Evolutionary conservation across 2,113 vertebrate genomes (phyloP), one percentile per base, ranked within the genome.

Genomic region (Engystomops pustulosus): DNA sequence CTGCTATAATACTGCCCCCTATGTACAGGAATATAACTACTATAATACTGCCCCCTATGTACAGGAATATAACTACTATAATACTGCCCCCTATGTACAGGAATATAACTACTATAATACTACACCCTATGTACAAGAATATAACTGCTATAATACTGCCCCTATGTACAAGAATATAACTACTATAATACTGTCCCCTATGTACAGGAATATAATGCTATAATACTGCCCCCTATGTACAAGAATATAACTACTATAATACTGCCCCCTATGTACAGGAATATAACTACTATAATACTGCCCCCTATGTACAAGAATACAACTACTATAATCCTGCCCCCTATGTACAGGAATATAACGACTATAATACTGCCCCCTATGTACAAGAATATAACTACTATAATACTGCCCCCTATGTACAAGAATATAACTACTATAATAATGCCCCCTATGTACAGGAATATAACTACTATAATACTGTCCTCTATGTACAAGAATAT

Each of bases 31-130:
- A 55, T 55, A 23, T 55, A 55, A 55, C 53, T 55, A 23, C 53
- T 55, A 55, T 55, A 55, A 55, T 55, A 55, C n/a, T 55, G 53
- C 51, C n/a, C n/a, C n/a, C n/a, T n/a, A n/a, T n/a, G n/a, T n/a
- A n/a, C n/a, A n/a, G n/a, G n/a, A n/a, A n/a, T n/a, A n/a, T n/a
- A n/a, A n/a, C n/a, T n/a, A n/a, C n/a, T n/a, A n/a, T n/a, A 55
- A 55, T 18, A 55, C n/a, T 41, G 38, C 38, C 38, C 38, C 38
- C n/a, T n/a, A 55, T 5, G 20, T n/a, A 55, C 51, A 55, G 8
- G 51, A 55, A 55, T 55, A 23, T 55, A 55, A 55, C 53, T 55
- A 23, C 53, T 55, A 55, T 55, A 55, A 55, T 55, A 55, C n/a
- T 55, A n/a, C 51, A 55, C n/a, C n/a, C n/a, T n/a, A n/a, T n/a